Base-by-base conservation (phyloP, 1,140 invertebrate genomes). In the Rhopalosiphum maidis region DNA sequence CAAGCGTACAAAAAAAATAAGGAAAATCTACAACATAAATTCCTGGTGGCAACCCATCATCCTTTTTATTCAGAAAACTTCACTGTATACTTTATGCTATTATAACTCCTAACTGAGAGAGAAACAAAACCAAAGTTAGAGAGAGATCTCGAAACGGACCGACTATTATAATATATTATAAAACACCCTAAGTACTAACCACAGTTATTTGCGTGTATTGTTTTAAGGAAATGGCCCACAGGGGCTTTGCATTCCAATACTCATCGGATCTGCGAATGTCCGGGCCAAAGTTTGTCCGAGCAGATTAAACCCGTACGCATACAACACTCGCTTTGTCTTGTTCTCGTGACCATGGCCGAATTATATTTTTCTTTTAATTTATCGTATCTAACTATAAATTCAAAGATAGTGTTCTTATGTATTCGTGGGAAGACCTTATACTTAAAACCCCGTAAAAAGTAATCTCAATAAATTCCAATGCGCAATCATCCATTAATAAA, bases 151-250 rank as follows among this genome's bases (percentile, higher is more conserved):
- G 21, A 41, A 82, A 82, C 77, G 77, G 60, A 68, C 60, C 60
- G 30, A 77, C 60, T 77, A n/a, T 77, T 77, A 77, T n/a, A 77
- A 77, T 77, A 77, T 77, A 77, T 77, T 77, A 77, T n/a, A 77
- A 77, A 77, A 77, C 60, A 77, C n/a, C 60, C n/a, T 77, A 77
- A 77, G 60, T 77, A 77, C 30, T 77, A n/a, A 77, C 60, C 60
- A n/a, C 60, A 77, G 60, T 77, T 77, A 77, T 77, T 77, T 77
- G 60, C 15, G n/a, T 77, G n/a, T 77, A 77, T 77, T 77, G 60
- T 77, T 77, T 77, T 77, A 77, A 77, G 60, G n/a, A 77, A 68
- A 77, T 77, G 15, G 60, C 60, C 60, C n/a, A 77, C n/a, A 18
- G 60, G 60, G 15, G 60, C 30, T 77, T 77, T 77, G 30, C 60